Base-by-base conservation (phyloP, 2,113 vertebrate species). In the Nothocercus nigrocapillus region DNA sequence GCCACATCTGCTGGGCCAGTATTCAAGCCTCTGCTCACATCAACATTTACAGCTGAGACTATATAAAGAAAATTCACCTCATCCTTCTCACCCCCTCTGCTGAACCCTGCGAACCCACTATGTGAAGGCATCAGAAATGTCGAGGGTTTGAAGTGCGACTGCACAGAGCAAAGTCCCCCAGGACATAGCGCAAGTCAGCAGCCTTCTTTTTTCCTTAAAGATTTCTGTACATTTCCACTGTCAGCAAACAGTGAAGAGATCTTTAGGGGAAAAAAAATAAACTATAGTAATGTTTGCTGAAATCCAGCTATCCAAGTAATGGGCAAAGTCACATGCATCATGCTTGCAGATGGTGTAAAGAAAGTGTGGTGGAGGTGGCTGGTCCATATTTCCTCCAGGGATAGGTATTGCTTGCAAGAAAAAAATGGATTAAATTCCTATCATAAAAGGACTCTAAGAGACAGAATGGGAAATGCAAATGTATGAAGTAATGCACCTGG, bases 1-100 rank as follows among this genome's bases (percentile, higher is more conserved):
- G 62, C 44, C 51, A 79, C 67, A 89, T 51, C 27, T 80, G 67
- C 76, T 70, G 21, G 81, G 56, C 49, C 40, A 66, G 9, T 40
- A 45, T 66, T 74, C 30, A 36, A 68, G 53, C 47, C 61, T 85
- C n/a, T 74, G 44, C 49, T 93, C 61, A 49, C 56, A 78, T 56
- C 2, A 3, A 75, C 62, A 38, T 82, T 91, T 89, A 44, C 66
- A 89, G 49, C 45, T 56, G 44, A 56, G 66, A 66, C 62, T 70
- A 51, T 40, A 75, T 54, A 82, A 85, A 89, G 88, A 79, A 85
- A 86, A 91, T 66, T n/a, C 76, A 85, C 66, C n/a, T 88, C 47
- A 22, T 78, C 30, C 56, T 82, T 77, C 70, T 73, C 54, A 64
- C 36, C 30, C 70, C 28, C 85, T 85, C 70, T 69, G 49, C 62